phyloP scores from a whole-genome alignment of 1,140 invertebrate species.

The Sinella curviseta region DNA sequence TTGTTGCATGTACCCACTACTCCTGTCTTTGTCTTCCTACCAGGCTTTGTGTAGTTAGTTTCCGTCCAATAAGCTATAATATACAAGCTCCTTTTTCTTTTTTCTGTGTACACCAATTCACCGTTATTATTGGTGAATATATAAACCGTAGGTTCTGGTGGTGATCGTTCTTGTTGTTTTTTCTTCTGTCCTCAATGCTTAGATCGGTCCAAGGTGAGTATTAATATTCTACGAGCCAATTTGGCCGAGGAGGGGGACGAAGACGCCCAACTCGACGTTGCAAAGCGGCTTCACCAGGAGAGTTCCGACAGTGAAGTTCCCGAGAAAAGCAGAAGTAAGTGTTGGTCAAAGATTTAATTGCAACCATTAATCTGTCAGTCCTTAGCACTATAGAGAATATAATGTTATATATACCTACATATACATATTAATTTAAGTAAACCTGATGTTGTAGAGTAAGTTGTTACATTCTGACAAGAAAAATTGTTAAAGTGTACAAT shows the following conservation, averaged over 20 bases:
- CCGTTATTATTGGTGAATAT: neutral
- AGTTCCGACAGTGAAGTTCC: neutral
- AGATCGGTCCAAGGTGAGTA: slow-evolving; percentile 41
- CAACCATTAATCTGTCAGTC: too few species aligned
- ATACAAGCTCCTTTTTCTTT: too few species aligned
- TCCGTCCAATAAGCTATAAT: too few species aligned
- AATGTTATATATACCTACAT: neutral
- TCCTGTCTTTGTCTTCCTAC: too few species aligned
- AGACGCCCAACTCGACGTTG: slow-evolving; percentile 61
- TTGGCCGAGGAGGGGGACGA: slow-evolving; percentile 77
- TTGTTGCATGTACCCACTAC: too few species aligned
- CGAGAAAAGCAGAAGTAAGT: slow-evolving; percentile 28
- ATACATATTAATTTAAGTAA: neutral
- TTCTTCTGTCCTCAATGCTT: slow-evolving; percentile 11
- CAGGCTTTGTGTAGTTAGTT: too few species aligned
- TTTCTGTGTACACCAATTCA: neutral
- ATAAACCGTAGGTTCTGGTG: neutral
- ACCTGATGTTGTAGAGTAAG: too few species aligned
- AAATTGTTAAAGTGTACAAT: too few species aligned
- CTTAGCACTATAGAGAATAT: neutral
- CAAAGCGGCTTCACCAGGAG: slow-evolving; percentile 27
- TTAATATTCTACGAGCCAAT: slow-evolving; percentile 48
- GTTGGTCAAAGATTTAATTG: neutral
- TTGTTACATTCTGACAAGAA: too few species aligned
- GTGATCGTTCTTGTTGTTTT: slow-evolving; percentile 26